phyloP scores from a whole-genome alignment of 2,888 invertebrate species.

The Melanostoma mellinum region DNA sequence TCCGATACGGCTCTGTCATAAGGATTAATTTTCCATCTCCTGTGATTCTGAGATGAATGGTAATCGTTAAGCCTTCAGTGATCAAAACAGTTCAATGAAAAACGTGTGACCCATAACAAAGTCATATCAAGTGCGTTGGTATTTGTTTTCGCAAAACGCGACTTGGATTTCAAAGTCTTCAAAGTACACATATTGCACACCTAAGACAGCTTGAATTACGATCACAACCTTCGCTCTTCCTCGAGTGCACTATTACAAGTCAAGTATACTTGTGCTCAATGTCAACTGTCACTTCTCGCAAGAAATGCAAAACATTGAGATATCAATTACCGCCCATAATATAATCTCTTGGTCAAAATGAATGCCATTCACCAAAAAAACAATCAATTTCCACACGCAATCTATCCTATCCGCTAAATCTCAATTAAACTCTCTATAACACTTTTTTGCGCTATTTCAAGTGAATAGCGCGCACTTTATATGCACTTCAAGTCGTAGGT shows the following conservation, averaged over 20 bases:
- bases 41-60: too few relatives aligned
- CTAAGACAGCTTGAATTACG: background rate
- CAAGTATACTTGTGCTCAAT: slow-evolving; percentile 10
- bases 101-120: too few relatives aligned
- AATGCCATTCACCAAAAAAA: slow-evolving; percentile 27
- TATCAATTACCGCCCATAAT: slow-evolving; percentile 59
- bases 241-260: slow-evolving; percentile 21
- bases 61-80: too few relatives aligned
- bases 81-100: too few relatives aligned
- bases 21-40: too few relatives aligned
- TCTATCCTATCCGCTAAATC: slow-evolving; percentile 55
- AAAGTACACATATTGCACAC: slow-evolving; percentile 31
- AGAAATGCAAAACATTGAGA: slow-evolving; percentile 10
- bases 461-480: slow-evolving; percentile 45
- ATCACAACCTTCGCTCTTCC: slow-evolving; percentile 15
- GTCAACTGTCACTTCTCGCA: slow-evolving; percentile 7
- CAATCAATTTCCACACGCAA: slow-evolving; percentile 25
- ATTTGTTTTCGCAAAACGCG: background rate
- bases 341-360: slow-evolving; percentile 42
- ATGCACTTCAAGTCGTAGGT: slow-evolving; percentile 61
- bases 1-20: too few relatives aligned
- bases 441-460: slow-evolving; percentile 36
- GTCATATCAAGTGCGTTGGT: too few relatives aligned
- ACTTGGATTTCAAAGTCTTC: background rate
- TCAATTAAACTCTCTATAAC: slow-evolving; percentile 61